Evolutionary conservation across 2,113 vertebrate genomes (phyloP).

Genomic region (Pungitius pungitius): DNA sequence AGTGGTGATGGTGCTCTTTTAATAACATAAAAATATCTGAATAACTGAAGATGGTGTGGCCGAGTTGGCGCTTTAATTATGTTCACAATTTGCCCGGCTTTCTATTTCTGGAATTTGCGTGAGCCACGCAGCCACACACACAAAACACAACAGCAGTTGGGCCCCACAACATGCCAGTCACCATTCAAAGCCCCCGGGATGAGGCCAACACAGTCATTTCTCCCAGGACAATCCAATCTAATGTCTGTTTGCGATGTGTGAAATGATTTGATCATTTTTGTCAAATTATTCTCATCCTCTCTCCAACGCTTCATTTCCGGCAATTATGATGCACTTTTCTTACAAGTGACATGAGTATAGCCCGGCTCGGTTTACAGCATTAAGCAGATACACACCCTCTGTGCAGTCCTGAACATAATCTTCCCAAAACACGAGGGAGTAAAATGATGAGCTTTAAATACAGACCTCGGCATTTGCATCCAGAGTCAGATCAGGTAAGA

Average conservation of each 20-base stretch:
- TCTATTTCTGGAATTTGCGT: constrained; percentile 74
- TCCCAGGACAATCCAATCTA: constrained; percentile 53
- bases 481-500: constrained; percentile 6
- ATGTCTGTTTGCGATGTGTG: constrained; percentile 16
- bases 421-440: not conserved
- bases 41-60: constrained; percentile 38
- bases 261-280: constrained; percentile 3
- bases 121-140: constrained; percentile 42
- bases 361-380: not conserved
- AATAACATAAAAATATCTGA: constrained; percentile 21
- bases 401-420: not conserved
- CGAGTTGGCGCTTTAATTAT: constrained; percentile 57
- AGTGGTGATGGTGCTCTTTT: not conserved
- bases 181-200: constrained; percentile 51
- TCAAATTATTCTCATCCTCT: not conserved
- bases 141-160: constrained; percentile 38
- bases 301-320: not conserved
- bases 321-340: not conserved
- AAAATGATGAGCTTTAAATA: not conserved
- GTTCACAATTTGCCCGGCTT: constrained; percentile 63
- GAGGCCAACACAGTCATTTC: constrained; percentile 45
- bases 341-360: not conserved
- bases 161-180: constrained; percentile 55
- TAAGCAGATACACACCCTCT: not conserved
- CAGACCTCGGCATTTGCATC: not conserved